Base-by-base conservation (phyloP, 1,140 invertebrate genomes). In the Plectus sambesii region DNA sequence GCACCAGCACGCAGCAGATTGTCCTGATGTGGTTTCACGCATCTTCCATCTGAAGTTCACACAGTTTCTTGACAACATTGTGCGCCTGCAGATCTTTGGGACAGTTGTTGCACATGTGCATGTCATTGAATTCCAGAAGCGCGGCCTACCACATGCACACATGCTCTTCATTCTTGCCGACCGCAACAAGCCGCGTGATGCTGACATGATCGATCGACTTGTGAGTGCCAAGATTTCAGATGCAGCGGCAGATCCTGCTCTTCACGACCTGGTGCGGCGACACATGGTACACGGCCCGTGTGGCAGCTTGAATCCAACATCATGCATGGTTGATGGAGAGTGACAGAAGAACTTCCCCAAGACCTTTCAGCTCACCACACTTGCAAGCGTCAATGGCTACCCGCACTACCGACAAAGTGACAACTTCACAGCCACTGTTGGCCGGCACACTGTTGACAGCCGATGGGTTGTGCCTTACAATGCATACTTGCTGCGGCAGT, bases 181-280 rank as follows among this genome's bases (percentile, higher is more conserved):
- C 8, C 30, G 41, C 5, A 9, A 39, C 6, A 53, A 74, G 64
- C 66, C 62, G 71, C 29, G 33, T 17, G 47, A 41, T 4, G 20
- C 35, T 3, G 59, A 63, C 30, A 45, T 52, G 49, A 74, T 75
- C 45, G 74, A 77, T 64, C 47, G 67, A 24, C 56, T 75, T 6
- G 74, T 77, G 51, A 74, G 50, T 35, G 75, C 74, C 3, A 75
- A 78, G 71, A 72, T 79, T 48, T 75, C 77, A 26, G 68, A 77
- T 70, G 40, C 39, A 27, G 36, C 56, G 33, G 60, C 17, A 39
- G 70, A 77, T 64, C 67, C 61, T 51, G 20, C 46, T 40, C 51
- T 76, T 58, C 29, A 53, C 72, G 35, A 46, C 23, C 52, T 53
- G 40, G 65, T 75, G 15, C 70, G 39, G 4, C 70, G 26, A 19